phyloP scores from a whole-genome alignment of 2,113 vertebrate species.

The Barnardius zonarius region DNA sequence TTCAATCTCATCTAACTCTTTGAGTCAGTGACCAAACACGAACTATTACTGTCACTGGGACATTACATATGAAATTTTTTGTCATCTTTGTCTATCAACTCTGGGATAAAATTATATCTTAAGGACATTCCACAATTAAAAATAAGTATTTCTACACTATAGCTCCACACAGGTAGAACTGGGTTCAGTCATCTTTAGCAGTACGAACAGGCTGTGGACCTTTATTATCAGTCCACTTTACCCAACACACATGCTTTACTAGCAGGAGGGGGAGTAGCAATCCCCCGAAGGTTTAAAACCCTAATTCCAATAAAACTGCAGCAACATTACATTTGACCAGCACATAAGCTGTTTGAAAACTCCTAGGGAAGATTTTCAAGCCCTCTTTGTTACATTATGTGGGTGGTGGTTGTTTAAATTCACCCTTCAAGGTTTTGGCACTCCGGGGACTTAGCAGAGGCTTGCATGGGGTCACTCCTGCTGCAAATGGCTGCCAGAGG shows the following conservation, averaged over 20 bases:
- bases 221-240: not conserved
- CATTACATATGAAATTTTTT: not conserved
- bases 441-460: not conserved
- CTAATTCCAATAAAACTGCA: not conserved
- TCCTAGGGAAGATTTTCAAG: not conserved
- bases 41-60: not conserved
- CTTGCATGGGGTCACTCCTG: not conserved
- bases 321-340: not conserved
- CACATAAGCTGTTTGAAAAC: not conserved
- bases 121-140: not conserved
- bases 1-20: not conserved
- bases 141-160: not conserved
- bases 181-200: not conserved
- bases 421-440: constrained; percentile 7
- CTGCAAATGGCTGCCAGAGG: not conserved
- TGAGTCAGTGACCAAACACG: not conserved
- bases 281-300: not conserved
- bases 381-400: not conserved
- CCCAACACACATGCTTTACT: not conserved
- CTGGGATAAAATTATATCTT: not conserved
- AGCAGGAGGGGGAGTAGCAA: not conserved
- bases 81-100: not conserved
- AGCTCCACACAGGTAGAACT: not conserved
- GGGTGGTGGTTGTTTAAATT: not conserved
- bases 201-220: not conserved